Evolutionary conservation across 2,797 vertebrate genomes (phyloP), one percentile per base, ranked within the genome.

Genomic region (Notamacropus eugenii): DNA sequence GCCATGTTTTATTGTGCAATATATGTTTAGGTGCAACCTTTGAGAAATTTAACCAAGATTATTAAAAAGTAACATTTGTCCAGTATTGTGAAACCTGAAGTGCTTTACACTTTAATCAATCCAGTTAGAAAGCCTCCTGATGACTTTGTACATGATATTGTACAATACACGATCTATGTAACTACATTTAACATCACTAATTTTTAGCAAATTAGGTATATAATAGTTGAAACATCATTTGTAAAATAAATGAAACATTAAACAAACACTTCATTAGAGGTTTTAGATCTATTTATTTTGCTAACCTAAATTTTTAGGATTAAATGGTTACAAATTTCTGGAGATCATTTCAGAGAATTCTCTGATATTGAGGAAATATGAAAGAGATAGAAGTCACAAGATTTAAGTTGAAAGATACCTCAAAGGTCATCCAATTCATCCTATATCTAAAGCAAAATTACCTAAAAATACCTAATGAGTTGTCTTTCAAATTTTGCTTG

Each of bases 331-430:
- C 34, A 90, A 56, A 82, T 55, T 54, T 54, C 31, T 93, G 40
- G 27, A 90, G 24, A 62, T 96, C 31, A 12, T 94, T 90, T 97
- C 31, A 92, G 50, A n/a, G 40, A 97, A 95, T 95, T 19, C 46
- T 9, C 87, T 62, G 93, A 74, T 90, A 93, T 93, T 93, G 90
- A 54, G 55, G 95, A 90, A 92, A 54, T 95, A 16, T 91, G 29
- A 93, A 90, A 95, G 54, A 90, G 95, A 96, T 50, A 54, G 92
- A 95, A 90, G 59, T 91, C 27, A 94, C 54, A 46, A 40, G 8
- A 82, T 46, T 3, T 11, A 82, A 82, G 74, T 10, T 82, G 40
- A 0, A 10, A 46, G 22, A 82, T 22, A 82, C 19, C 19, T 46
- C 40, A 82, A 82, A 82, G 22, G 40, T 9, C 22, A 4, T 82